phyloP scores from a whole-genome alignment of 1,140 invertebrate genomes.

The Chlorops oryzae region DNA sequence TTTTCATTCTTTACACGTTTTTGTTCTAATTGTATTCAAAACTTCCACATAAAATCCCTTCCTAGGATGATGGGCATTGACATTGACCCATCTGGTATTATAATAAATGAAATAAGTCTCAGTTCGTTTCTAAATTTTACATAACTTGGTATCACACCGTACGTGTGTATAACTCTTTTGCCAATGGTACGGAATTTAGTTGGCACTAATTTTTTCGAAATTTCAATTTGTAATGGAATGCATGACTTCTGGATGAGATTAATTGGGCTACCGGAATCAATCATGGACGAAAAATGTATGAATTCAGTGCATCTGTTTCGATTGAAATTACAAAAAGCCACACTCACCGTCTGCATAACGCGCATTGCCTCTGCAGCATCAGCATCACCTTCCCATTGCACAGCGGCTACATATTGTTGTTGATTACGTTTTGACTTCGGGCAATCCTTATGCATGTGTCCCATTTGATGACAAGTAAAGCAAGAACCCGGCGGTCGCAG shows the following conservation, averaged over 20 bases:
- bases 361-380: not conserved
- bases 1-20: not conserved
- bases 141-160: no score
- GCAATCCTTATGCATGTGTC: not conserved
- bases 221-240: not conserved
- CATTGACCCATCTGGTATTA: not conserved
- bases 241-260: not conserved
- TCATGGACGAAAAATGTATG: no score
- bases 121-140: constrained; percentile 1
- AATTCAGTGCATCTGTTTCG: no score
- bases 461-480: not conserved
- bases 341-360: not conserved
- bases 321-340: no score
- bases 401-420: no score
- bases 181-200: no score
- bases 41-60: not conserved
- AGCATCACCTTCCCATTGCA: not conserved
- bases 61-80: not conserved
- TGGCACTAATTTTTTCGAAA: not conserved
- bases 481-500: not conserved
- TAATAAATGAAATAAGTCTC: not conserved
- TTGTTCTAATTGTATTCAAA: not conserved
- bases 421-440: no score
- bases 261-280: no score
- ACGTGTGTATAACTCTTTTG: no score